These are phyloP conservation scores for Tragelaphus imberbis DNA, from an alignment of 2,113 vertebrate species.

Conservation along the genomic window DNA sequence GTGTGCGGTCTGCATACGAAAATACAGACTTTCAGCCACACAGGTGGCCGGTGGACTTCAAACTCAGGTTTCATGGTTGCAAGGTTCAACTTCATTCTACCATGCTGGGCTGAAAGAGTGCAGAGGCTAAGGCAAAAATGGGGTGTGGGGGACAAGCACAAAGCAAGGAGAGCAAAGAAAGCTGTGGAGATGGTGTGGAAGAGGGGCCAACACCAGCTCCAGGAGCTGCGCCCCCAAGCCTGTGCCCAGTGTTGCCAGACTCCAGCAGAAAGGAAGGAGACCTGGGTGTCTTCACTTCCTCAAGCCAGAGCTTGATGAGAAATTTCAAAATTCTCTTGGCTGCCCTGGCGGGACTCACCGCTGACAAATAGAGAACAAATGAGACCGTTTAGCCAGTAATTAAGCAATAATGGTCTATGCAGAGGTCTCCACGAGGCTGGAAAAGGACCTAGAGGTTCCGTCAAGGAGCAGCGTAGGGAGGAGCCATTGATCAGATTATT, in stretches of 20 bases:
- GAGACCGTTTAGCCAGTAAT: conserved; percentile 76
- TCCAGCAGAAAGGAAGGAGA: background rate
- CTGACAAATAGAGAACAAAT: conserved; percentile 75
- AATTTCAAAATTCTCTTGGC: background rate
- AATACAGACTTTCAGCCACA: background rate
- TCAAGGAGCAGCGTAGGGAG: background rate
- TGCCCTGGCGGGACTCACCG: background rate
- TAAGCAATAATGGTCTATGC: conserved; percentile 74
- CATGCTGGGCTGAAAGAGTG: rapidly evolving
- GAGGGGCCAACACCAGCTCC: too few relatives aligned
- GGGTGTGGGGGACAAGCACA: background rate
- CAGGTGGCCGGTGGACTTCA: background rate
- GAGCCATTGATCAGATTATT: conserved; percentile 62
- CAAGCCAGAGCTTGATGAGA: background rate
- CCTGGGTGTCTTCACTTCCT: background rate
- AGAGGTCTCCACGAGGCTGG: conserved; percentile 39
- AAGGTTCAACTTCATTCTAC: background rate
- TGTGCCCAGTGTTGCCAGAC: rapidly evolving
- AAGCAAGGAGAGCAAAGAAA: background rate
- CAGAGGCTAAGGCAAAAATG: background rate
- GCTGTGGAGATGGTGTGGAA: rapidly evolving
- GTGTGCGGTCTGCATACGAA: rapidly evolving
- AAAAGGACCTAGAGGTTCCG: background rate
- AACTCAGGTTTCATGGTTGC: background rate
- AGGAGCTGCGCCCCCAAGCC: rapidly evolving